Evolutionary conservation across 1,140 invertebrate species (phyloP), one percentile per base, ranked within the genome.

Genomic region (Akabosia matsudoensis): DNA sequence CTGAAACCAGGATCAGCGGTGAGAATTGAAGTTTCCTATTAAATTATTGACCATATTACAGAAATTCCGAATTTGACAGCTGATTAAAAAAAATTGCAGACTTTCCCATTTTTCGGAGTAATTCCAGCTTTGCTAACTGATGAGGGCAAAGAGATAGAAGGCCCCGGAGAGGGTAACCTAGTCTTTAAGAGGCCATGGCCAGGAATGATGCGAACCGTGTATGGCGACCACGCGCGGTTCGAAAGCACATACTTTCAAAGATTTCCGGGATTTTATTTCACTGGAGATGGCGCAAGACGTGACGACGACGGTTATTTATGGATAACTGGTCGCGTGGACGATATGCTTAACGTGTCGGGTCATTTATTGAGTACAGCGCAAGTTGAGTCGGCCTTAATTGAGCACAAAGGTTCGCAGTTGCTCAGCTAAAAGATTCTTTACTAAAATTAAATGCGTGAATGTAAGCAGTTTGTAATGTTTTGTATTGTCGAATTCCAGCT

Each of bases 281-380:
- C 97, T 70, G 97, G 97, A 75, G 97, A 99, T 87, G 97, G 97
- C 95, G 96, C 94, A 0, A 89, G 89, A 82, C 86, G 96, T 75
- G 97, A 99, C 84, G 88, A 90, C 16, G 97, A 99, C 85, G 97
- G 97, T 1, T 98, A 97, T 85, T 86, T 97, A 22, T 99, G 96
- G 96, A 92, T 99, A 26, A 98, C 97, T 0, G 97, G 97, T 0
- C 89, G 97, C 70, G 93, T 98, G 18, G 97, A 99, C 85, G 97
- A 99, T 83, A 96, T 99, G 94, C 86, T 99, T 70, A 99, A 99
- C 85, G 96, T 99, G 0, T 97, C 95, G 0, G 97, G 97, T 0
- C 97, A 99, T 87, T 86, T 99, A 24, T 92, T 99, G 88, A 97
- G 95, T 74, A 99, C 97, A 0, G 94, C 97, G 0, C 95, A 99